Conservation (phyloP, 2,888 invertebrate genomes). For the Sialis fuliginosa region DNA sequence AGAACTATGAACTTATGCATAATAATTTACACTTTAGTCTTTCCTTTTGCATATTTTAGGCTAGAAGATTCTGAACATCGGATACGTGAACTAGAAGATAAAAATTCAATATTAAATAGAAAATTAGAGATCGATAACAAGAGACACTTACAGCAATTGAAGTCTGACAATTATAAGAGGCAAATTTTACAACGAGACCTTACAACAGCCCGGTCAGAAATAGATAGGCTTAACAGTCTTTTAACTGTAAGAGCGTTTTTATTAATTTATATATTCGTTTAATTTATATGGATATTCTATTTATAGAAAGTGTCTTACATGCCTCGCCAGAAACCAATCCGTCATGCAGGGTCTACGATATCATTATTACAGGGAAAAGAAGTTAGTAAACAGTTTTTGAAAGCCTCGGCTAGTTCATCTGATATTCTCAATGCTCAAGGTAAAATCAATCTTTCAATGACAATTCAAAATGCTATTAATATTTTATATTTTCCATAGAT, state of each 20-base stretch:
- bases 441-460: no score
- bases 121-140: conserved; percentile 55
- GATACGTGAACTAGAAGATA: conserved; percentile 39
- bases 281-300: not conserved
- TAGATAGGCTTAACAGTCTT: not conserved
- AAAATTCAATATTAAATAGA: conserved; percentile 45
- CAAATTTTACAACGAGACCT: conserved; percentile 52
- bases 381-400: no score
- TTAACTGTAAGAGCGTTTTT: not conserved
- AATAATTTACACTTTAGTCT: no score
- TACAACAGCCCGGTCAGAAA: conserved; percentile 37
- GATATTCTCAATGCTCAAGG: no score
- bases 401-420: no score
- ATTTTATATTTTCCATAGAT: no score
- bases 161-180: conserved; percentile 47
- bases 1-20: no score
- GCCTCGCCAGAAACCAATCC: no score
- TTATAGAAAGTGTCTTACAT: not conserved
- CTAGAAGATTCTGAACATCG: conserved; percentile 34
- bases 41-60: not conserved
- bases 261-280: not conserved
- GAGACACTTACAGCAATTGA: conserved; percentile 51
- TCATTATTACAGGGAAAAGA: no score
- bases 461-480: no score
- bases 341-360: no score